Evolutionary conservation across 2,797 vertebrate genomes (phyloP).

Genomic region (Sebastes matsubarae): DNA sequence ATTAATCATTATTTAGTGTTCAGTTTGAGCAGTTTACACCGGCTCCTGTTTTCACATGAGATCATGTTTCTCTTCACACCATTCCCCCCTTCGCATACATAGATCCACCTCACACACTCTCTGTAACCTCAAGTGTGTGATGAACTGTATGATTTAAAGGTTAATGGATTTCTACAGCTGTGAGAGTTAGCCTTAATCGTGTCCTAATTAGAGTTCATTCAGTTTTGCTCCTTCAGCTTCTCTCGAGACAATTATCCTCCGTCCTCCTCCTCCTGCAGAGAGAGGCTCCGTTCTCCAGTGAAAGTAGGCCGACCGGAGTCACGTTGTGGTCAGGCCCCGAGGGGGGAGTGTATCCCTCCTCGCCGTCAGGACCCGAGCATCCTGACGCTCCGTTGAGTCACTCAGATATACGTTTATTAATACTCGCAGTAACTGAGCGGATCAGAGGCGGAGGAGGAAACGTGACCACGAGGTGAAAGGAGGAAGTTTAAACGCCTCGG

Average conservation of each 20-base stretch:
- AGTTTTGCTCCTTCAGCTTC: constrained; percentile 43
- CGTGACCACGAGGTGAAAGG: background rate
- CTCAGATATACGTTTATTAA: constrained; percentile 20
- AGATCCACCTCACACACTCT: background rate
- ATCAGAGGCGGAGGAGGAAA: background rate
- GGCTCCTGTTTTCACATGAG: too few relatives aligned
- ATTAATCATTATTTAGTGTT: too few relatives aligned
- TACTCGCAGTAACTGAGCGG: background rate
- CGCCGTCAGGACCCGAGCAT: constrained; percentile 18
- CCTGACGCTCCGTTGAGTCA: constrained; percentile 2
- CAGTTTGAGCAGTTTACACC: too few relatives aligned
- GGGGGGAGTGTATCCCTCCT: constrained; percentile 21
- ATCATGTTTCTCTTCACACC: too few relatives aligned
- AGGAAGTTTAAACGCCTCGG: too few relatives aligned
- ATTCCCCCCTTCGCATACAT: too few relatives aligned
- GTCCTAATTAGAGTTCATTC: constrained; percentile 71
- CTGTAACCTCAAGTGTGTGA: constrained; percentile 40
- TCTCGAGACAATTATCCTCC: constrained; percentile 57
- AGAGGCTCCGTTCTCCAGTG: background rate
- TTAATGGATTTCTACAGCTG: constrained; percentile 74
- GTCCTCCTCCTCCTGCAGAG: background rate
- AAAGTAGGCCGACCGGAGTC: constrained; percentile 49
- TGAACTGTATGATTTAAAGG: constrained; percentile 70
- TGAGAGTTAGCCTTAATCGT: constrained; percentile 56
- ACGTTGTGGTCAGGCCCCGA: constrained; percentile 19